Conservation (phyloP, 2,888 invertebrate species). For the Ophion slaviceki region DNA sequence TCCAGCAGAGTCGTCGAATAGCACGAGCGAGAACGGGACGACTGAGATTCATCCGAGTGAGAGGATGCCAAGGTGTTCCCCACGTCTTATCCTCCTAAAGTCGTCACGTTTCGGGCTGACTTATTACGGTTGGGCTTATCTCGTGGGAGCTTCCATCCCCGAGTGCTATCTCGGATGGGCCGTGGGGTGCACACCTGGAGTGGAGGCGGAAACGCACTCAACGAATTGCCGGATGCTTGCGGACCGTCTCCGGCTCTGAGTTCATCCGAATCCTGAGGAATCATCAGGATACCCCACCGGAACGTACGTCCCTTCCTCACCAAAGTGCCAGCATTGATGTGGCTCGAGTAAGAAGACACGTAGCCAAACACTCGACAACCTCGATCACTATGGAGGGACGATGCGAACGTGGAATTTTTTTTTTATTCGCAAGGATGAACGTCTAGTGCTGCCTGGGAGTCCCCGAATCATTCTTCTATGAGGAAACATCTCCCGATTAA, state of each 20-base stretch:
- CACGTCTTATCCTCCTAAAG: constrained; percentile 33
- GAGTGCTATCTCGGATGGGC: not conserved
- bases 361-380: not conserved
- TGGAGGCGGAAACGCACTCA: not conserved
- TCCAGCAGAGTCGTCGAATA: not conserved
- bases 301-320: not conserved
- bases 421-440: not conserved
- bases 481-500: constrained; percentile 54
- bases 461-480: constrained; percentile 15
- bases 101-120: constrained; percentile 38
- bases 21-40: not conserved
- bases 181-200: not conserved
- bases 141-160: not conserved
- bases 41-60: not conserved
- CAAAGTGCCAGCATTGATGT: not conserved
- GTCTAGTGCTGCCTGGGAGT: constrained; percentile 21
- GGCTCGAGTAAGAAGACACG: not conserved
- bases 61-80: constrained; percentile 10
- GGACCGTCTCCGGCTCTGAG: no score
- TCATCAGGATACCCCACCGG: not conserved
- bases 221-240: constrained; percentile 6
- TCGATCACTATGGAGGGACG: not conserved
- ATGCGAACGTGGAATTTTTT: not conserved
- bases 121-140: constrained; percentile 53
- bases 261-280: not conserved